Evolutionary conservation across 2,888 invertebrate species (phyloP), one percentile per base, ranked within the genome.

Genomic region (Drosophila sordidula): DNA sequence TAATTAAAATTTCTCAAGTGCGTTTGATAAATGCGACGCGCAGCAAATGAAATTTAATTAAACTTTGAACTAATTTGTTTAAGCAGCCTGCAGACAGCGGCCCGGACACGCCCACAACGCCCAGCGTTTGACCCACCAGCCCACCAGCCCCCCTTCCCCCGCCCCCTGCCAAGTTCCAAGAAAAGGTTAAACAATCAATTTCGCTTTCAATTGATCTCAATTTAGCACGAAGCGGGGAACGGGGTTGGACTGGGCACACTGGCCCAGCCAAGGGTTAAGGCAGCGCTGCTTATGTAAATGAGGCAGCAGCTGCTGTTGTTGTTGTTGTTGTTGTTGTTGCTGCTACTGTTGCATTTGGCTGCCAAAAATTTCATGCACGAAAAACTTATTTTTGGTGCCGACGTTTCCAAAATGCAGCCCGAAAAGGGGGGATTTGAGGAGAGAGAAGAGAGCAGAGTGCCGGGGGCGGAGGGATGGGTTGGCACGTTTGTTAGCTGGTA

Each of bases 161-260:
- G 11, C 14, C 9, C 14, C 8, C 11, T 9, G 12, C 34, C 22
- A 3, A 29, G 39, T 42, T 39, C 26, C 25, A 50, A 38, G 14
- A 56, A 79, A 78, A 86, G 87, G 86, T 86, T 84, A 88, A 87
- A 64, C 87, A 87, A 87, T 86, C 89, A 87, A 84, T 84, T 86
- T 81, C 59, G 71, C 70, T 80, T 80, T 71, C 89, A 86, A 86
- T 86, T 86, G 86, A 86, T 76, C 76, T 72, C 85, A 86, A 86
- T 86, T 86, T 79, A 80, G 73, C 73, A 66, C 65, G 41, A 54
- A 50, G 29, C 39, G 25, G n/a, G 39, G 9, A 39, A 25, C 25
- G 11, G 42, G 44, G 8, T 18, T n/a, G 11, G 49, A 38, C 11
- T 25, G 12, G 52, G 32, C 38, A 57, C 70, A 29, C 26, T 34